phyloP scores from a whole-genome alignment of 2,888 invertebrate genomes.

The Drosophila nigricruria region DNA sequence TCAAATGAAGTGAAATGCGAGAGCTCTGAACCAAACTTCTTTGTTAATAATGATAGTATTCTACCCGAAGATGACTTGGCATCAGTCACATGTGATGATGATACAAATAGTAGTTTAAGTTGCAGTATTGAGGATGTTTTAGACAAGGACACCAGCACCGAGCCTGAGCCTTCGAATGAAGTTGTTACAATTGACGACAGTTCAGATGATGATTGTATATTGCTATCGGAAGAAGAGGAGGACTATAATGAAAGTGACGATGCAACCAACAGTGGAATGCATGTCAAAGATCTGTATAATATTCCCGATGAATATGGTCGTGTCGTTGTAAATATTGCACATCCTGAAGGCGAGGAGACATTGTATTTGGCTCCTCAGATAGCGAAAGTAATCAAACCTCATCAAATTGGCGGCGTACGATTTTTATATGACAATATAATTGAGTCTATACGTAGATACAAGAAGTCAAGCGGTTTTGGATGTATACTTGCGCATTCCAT shows the following conservation, averaged over 20 bases:
- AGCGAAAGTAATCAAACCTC: conserved; percentile 96
- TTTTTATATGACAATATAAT: conserved; percentile 99
- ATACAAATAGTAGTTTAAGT: conserved; percentile 70
- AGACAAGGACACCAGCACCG: conserved; percentile 57
- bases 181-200: conserved; percentile 91
- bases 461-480: conserved; percentile 96
- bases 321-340: conserved; percentile 96
- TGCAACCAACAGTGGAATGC: conserved; percentile 95
- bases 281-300: conserved; percentile 96
- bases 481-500: conserved; percentile 99
- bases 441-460: conserved; percentile 95
- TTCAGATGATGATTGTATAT: conserved; percentile 94
- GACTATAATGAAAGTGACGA: conserved; percentile 90
- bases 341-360: conserved; percentile 95
- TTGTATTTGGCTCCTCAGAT: conserved; percentile 97
- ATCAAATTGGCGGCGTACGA: conserved; percentile 98
- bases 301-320: conserved; percentile 95
- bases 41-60: conserved; percentile 45
- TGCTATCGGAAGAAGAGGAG: conserved; percentile 93
- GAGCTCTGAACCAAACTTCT: conserved; percentile 35
- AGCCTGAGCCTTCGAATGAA: conserved; percentile 62
- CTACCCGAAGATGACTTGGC: conserved; percentile 62
- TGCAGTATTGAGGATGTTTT: conserved; percentile 66
- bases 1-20: conserved; percentile 59
- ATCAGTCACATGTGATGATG: conserved; percentile 67